Conservation (phyloP, 1,140 invertebrate genomes). For the Prorops nasuta region DNA sequence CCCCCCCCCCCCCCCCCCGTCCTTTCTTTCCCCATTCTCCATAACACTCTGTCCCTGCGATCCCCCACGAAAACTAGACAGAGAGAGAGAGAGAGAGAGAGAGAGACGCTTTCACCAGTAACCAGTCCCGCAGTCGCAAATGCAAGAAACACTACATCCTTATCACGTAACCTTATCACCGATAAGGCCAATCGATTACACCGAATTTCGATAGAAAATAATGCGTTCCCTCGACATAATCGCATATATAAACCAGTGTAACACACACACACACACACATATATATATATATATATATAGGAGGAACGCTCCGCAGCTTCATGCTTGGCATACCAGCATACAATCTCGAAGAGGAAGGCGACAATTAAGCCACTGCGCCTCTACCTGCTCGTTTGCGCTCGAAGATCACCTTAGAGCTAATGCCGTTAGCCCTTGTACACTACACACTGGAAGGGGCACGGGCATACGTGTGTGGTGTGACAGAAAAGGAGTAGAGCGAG, state of each 20-base stretch:
- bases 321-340: slow-evolving; percentile 23
- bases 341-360: slow-evolving; percentile 38
- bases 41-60: neutral
- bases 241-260: too few species aligned
- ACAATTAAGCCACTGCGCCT: slow-evolving; percentile 46
- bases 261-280: too few species aligned
- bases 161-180: too few species aligned
- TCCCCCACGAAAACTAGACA: neutral
- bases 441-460: slow-evolving; percentile 31
- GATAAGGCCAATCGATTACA: too few species aligned
- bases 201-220: too few species aligned
- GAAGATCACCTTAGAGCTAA: too few species aligned
- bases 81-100: neutral
- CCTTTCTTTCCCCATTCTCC: slow-evolving; percentile 1
- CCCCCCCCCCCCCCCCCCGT: neutral
- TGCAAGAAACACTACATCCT: too few species aligned
- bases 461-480: neutral
- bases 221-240: too few species aligned
- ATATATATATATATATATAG: too few species aligned
- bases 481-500: too few species aligned
- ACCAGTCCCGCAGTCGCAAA: too few species aligned
- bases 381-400: slow-evolving; percentile 29
- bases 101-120: too few species aligned
- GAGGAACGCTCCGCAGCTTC: slow-evolving; percentile 22
- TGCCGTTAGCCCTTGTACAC: slow-evolving; percentile 30